phyloP scores from a whole-genome alignment of 2,888 invertebrate species.

The Drosophila nr. medialis region DNA sequence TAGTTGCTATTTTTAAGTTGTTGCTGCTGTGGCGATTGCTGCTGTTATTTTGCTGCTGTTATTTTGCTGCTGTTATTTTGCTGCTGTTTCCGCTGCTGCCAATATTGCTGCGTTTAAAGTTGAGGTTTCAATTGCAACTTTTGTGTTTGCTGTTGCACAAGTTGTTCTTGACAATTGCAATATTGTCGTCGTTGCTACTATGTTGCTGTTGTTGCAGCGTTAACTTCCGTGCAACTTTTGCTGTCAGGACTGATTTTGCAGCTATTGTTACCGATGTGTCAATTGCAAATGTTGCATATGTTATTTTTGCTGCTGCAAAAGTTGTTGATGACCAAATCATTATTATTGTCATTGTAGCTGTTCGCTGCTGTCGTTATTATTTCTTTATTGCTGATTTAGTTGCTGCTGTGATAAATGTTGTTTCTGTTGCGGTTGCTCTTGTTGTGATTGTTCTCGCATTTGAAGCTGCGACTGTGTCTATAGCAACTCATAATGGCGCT shows the following conservation, averaged over 20 bases:
- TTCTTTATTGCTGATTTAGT: not conserved
- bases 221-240: not conserved
- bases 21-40: not conserved
- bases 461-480: not conserved
- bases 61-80: not conserved
- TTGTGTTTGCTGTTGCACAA: not conserved
- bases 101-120: not conserved
- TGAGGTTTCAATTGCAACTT: not conserved
- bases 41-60: not conserved
- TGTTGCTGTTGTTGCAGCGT: not conserved
- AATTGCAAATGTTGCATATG: not conserved
- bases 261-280: not conserved
- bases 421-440: not conserved
- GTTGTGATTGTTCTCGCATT: not conserved
- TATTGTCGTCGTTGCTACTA: not conserved
- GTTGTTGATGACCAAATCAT: not conserved
- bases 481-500: not conserved
- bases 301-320: not conserved
- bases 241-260: not conserved
- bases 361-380: not conserved
- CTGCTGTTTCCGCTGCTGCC: not conserved
- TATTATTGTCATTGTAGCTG: not conserved
- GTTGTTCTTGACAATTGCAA: not conserved
- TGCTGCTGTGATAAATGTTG: constrained; percentile 7
- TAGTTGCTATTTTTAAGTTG: not conserved